phyloP scores from a whole-genome alignment of 2,797 vertebrate genomes.

The Sebastes kiyomatsui region DNA sequence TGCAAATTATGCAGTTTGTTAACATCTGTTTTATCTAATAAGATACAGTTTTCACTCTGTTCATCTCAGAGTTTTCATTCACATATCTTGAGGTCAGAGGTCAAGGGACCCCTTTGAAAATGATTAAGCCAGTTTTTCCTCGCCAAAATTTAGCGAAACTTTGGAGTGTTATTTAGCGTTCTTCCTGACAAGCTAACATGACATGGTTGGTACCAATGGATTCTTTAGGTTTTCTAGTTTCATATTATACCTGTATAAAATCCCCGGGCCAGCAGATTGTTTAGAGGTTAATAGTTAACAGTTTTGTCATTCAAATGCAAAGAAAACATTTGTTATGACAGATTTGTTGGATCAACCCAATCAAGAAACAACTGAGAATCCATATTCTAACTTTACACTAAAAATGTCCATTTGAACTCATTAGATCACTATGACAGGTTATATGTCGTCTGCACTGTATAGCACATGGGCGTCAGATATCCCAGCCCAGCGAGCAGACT shows the following conservation, averaged over 20 bases:
- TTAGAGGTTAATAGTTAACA: no score
- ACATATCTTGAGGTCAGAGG: no score
- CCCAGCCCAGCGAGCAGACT: constrained; percentile 27
- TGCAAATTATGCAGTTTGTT: no score
- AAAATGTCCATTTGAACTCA: not conserved
- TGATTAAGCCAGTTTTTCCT: no score
- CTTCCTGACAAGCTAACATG: no score
- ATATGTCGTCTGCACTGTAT: constrained; percentile 25
- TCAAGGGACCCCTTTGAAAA: no score
- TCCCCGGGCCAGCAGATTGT: fast-evolving
- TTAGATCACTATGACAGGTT: not conserved
- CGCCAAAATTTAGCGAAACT: no score
- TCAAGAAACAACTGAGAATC: not conserved
- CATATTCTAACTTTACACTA: not conserved
- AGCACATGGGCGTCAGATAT: constrained; percentile 28
- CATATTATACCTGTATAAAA: fast-evolving
- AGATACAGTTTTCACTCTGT: fast-evolving
- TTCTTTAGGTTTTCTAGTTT: no score
- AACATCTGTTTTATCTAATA: no score
- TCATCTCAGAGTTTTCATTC: no score
- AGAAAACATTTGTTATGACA: not conserved
- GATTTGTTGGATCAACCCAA: not conserved
- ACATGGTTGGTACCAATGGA: no score
- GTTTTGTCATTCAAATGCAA: not conserved
- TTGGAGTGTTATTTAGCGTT: no score